Base-by-base conservation (phyloP, 2,113 vertebrate genomes). In the Thalassarche chlororhynchos region DNA sequence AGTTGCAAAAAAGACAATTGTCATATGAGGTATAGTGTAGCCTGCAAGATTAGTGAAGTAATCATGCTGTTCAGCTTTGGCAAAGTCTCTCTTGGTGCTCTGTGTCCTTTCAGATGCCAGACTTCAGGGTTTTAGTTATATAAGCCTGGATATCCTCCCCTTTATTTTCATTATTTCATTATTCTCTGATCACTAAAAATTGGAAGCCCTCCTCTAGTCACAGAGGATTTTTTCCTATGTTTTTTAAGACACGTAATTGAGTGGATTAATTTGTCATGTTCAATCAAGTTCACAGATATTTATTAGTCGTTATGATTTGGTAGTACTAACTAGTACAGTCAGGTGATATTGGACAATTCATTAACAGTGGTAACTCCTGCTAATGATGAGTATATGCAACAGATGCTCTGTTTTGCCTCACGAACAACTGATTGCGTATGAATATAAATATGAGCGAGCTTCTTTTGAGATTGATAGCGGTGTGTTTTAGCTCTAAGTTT, bases 1-100 rank as follows among this genome's bases (percentile, higher is more conserved):
- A n/a, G 5, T 38, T 76, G 10, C 15, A 83, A 32, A 79, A 60
- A 57, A 57, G 38, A 2, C 5, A 32, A 8, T 23, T 96, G 17
- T 57, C 10, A 16, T 40, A 16, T 20, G 2, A 16, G 3, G 0
- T 31, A 8, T 1, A 29, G 2, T 17, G 57, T 8, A 36, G 17
- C 12, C 17, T 54, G 34, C 2, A 80, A 80, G 49, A 66, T 77
- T 52, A 84, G 36, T 32, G 25, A 66, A 88, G 2, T 15, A 76
- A 88, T 88, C 61, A 52, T 44, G 61, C 24, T 64, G 14, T 28
- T 72, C 20, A 65, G 6, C 31, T 83, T 92, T 92, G 31, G 5
- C 5, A 57, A 62, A 84, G 3, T 58, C 10, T 66, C 17, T 64
- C 70, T 42, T 42, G 17, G 14, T 85, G 44, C 15, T 83, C 34